Conservation (phyloP, 2,797 vertebrate species). For the Galagoides demidoff region DNA sequence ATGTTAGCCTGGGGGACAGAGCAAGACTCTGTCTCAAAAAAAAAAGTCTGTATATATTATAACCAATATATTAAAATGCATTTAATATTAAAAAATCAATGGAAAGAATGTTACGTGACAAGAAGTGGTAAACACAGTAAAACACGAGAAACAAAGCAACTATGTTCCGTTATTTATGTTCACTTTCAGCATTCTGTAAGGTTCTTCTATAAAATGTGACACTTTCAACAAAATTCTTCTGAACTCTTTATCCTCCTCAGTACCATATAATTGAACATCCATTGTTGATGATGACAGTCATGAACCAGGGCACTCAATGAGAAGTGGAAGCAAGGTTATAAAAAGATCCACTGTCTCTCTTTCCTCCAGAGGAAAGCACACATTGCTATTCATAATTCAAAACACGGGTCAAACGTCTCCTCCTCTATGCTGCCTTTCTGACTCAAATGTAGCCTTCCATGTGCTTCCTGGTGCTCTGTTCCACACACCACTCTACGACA, state of each 20-base stretch:
- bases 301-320: neutral
- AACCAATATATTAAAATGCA: neutral
- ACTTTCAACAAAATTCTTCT: neutral
- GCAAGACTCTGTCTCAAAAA: no score
- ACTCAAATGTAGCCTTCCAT: neutral
- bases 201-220: neutral
- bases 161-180: neutral
- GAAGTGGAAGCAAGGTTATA: neutral
- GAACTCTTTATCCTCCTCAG: neutral
- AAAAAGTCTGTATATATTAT: neutral
- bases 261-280: neutral
- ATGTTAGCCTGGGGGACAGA: no score
- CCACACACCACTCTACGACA: neutral
- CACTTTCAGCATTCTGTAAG: neutral
- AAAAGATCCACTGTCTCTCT: neutral
- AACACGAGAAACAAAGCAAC: constrained; percentile 29
- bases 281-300: neutral
- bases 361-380: constrained; percentile 13
- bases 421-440: neutral
- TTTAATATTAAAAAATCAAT: neutral
- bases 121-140: neutral
- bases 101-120: neutral
- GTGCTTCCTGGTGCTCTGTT: neutral
- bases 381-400: constrained; percentile 7
- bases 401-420: neutral